Conservation (phyloP, 2,797 vertebrate species). For the Cygnus olor region DNA sequence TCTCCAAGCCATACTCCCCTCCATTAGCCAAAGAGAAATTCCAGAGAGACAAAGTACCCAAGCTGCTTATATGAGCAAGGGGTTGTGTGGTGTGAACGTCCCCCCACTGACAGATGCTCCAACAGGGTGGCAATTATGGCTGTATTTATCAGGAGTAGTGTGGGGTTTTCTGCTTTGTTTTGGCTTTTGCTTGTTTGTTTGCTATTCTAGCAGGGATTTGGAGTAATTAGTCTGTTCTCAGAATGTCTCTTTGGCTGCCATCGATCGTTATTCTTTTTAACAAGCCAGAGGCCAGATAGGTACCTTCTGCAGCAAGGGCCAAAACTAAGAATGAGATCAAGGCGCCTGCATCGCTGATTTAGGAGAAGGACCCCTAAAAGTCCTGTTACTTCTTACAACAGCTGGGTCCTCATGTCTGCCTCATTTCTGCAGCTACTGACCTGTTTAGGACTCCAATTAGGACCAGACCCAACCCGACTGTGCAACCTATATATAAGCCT, state of each 20-base stretch:
- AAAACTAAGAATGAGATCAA: not conserved
- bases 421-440: not conserved
- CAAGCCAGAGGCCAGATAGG: not conserved
- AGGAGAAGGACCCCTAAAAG: not conserved
- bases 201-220: not conserved
- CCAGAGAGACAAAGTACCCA: not conserved
- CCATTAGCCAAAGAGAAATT: not conserved
- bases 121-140: not conserved
- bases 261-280: not conserved
- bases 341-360: not conserved
- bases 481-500: not conserved
- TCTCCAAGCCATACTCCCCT: not conserved
- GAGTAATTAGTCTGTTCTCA: not conserved
- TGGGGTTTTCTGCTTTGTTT: not conserved
- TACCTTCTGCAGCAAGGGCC: not conserved
- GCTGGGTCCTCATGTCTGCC: not conserved
- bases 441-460: not conserved
- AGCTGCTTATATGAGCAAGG: not conserved
- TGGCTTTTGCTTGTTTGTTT: not conserved
- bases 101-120: not conserved
- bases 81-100: not conserved
- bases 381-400: not conserved
- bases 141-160: not conserved
- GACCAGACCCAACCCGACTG: not conserved
- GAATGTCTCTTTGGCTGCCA: not conserved